Evolutionary conservation across 2,797 vertebrate species (phyloP).

Genomic region (Delichon dasypus): DNA sequence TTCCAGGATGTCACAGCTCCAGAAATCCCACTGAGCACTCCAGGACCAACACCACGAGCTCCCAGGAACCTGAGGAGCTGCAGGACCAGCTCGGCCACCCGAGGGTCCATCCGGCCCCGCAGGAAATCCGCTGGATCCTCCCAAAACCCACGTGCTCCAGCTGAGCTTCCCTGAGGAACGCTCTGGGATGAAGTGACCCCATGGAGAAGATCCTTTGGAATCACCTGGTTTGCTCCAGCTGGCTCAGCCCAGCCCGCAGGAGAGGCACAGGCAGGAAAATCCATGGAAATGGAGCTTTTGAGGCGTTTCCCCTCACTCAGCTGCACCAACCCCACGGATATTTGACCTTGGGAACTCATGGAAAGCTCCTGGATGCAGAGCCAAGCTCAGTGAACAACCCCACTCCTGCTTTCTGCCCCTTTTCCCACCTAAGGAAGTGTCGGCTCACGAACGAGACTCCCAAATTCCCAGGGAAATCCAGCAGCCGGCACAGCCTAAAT

Average conservation of each 20-base stretch:
- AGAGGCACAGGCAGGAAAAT: too few relatives aligned
- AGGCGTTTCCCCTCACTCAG: background rate
- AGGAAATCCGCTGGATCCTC: background rate
- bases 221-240: rapidly evolving
- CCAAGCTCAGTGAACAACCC: background rate
- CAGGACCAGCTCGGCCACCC: background rate
- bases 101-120: rapidly evolving
- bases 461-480: background rate
- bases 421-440: rapidly evolving
- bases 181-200: rapidly evolving
- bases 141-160: rapidly evolving
- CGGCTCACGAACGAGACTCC: rapidly evolving
- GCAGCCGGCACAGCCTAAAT: background rate
- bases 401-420: background rate
- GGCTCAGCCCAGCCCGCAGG: background rate
- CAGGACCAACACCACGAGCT: rapidly evolving
- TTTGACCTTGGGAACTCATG: rapidly evolving
- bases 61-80: background rate
- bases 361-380: background rate
- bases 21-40: background rate
- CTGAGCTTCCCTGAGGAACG: rapidly evolving
- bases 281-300: rapidly evolving
- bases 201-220: background rate
- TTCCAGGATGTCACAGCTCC: background rate
- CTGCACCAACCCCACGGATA: rapidly evolving